phyloP scores from a whole-genome alignment of 2,113 vertebrate genomes.

The Cyphomyrus plagiostoma region DNA sequence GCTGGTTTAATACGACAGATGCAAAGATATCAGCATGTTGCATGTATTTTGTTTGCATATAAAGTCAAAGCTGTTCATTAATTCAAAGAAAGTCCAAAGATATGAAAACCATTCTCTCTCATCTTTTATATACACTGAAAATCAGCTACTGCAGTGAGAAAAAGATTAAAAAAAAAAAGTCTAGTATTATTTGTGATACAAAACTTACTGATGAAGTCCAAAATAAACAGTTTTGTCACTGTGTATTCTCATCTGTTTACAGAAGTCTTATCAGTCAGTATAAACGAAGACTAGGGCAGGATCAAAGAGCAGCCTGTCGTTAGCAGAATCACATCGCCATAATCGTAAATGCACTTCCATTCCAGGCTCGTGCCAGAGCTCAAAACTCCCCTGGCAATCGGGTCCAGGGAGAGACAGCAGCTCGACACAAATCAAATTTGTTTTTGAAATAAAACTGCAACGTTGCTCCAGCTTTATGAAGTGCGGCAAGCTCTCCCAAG shows the following conservation, averaged over 20 bases:
- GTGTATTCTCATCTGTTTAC: neutral
- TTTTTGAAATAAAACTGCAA: neutral
- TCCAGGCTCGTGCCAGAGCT: neutral
- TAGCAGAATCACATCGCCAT: neutral
- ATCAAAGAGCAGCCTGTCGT: neutral
- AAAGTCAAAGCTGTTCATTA: neutral
- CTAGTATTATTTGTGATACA: neutral
- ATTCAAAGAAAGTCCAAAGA: neutral
- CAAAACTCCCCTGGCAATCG: neutral
- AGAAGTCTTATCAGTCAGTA: neutral
- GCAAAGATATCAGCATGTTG: neutral
- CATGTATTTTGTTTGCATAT: neutral
- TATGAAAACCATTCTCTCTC: neutral
- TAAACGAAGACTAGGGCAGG: neutral
- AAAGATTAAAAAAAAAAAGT: neutral
- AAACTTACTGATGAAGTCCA: neutral
- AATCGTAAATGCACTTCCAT: neutral
- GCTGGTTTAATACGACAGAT: neutral
- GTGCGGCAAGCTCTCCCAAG: neutral
- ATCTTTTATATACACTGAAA: neutral
- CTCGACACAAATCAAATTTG: neutral
- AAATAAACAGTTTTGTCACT: conserved; percentile 6
- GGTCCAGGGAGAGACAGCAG: neutral
- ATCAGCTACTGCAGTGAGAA: neutral
- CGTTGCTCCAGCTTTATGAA: neutral